Evolutionary conservation across 2,113 vertebrate species (phyloP), one percentile per base, ranked within the genome.

Genomic region (Crocuta crocuta): DNA sequence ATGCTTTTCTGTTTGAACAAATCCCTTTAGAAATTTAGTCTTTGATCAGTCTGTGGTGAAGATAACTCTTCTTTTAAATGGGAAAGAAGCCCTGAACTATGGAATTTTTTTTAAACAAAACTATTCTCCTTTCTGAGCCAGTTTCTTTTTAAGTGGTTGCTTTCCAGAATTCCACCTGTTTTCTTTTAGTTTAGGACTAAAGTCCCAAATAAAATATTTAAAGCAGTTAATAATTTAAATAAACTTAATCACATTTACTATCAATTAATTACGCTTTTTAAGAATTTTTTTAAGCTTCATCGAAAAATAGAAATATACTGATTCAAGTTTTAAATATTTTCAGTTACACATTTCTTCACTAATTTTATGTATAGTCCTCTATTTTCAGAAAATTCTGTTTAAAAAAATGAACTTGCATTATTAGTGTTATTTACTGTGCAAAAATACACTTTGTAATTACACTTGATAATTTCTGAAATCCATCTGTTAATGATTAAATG

Each of bases 161-260:
- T 97, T 94, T 94, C 48, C 6, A 39, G 65, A 93, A 73, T 65
- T 78, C 16, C 17, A 63, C 19, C 15, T 84, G 6, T 35, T 88
- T 91, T 95, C 23, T 83, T 95, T 76, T 91, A 88, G 50, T 84
- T 84, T 95, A 33, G 28, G 61, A 65, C 50, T 88, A 93, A 87
- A 84, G 50, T 88, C 23, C 21, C 28, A 76, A 81, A 24, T 35
- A n/a, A 89, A 81, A 73, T 89, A 87, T 80, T 83, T 81, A 95
- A 94, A 97, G 39, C 15, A 95, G 31, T 91, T 91, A 82, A 26
- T 92, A 55, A 96, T 43, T 89, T 95, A 92, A 89, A 65, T 93
- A 86, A 84, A 65, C 10, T 39, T 73, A 80, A 71, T 45, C 82
- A 50, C 58, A 78, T 74, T 86, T 87, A 95, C 55, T 94, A 35